Evolutionary conservation across 2,113 vertebrate genomes (phyloP), one percentile per base, ranked within the genome.

Genomic region (Damaliscus lunatus): DNA sequence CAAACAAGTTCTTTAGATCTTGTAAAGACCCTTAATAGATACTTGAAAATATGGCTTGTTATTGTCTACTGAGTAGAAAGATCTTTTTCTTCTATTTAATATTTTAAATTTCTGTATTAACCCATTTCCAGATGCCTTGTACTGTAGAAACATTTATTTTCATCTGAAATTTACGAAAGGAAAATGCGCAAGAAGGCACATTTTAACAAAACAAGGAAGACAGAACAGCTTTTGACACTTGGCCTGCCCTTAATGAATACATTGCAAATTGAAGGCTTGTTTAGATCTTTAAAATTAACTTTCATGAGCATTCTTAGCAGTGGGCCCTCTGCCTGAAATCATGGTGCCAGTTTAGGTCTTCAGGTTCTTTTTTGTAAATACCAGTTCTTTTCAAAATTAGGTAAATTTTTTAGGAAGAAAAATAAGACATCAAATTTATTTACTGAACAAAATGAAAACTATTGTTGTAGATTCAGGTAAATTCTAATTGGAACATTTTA

Each of bases 301-400:
- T 90, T 16, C 48, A 6, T 81, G 87, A 55, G 7, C 36, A 57
- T 97, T 87, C 31, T 92, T 88, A 78, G 57, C 33, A 82, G 15
- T 2, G 1, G 16, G 0, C 29, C 23, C 14, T 74, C 31, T 74
- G 19, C 74, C 33, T 80, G 27, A 90, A 87, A 83, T 81, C 52
- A 52, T 48, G 50, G n/a, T 71, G 7, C 36, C 53, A 80, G 14
- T 53, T 95, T 88, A 71, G 36, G 27, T 60, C 85, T 95, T 87
- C 2, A 6, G 55, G 46, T 85, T 92, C 25, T 16, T 55, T 87
- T 87, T 67, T 53, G 55, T 60, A 87, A 96, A 90, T 46, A 95
- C 31, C 64, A 48, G 3, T 96, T 88, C 27, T 94, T 97, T 97
- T 91, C 50, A 91, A 43, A 81, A 77, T 95, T 53, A 77, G 11